A percentile compares a stretch with the other conserved stretches of the same genome.
Evolutionary conservation across 1,140 invertebrate genomes (phyloP).

Genomic region (Tribolium madens): DNA sequence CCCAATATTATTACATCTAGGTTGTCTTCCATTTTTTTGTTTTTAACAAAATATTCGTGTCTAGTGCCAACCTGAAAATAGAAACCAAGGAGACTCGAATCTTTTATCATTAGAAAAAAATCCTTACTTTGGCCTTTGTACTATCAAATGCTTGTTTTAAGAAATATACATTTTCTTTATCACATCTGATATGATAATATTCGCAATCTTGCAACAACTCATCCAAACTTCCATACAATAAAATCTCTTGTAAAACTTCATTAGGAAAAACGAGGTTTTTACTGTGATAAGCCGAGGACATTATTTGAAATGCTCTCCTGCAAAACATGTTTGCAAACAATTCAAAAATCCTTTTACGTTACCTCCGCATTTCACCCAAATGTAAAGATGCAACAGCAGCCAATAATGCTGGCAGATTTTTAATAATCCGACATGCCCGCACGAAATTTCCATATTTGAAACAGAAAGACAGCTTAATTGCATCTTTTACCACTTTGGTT

Average conservation of each 20-base stretch:
- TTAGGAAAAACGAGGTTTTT: constrained; percentile 68
- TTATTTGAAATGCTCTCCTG: constrained; percentile 68
- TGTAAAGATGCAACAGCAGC: constrained; percentile 66
- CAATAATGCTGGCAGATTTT: constrained; percentile 67
- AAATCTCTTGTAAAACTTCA: constrained; percentile 59
- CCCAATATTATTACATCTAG: not conserved
- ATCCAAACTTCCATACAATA: constrained; percentile 59
- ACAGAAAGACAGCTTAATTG: constrained; percentile 66
- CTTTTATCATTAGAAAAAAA: not conserved
- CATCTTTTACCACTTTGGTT: constrained; percentile 47
- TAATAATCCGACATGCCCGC: constrained; percentile 65
- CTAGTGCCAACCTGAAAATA: not conserved
- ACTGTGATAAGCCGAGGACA: constrained; percentile 70
- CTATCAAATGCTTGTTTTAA: constrained; percentile 46
- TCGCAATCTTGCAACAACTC: constrained; percentile 52
- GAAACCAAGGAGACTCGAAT: not conserved
- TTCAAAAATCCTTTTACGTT: constrained; percentile 29
- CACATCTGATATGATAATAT: constrained; percentile 50
- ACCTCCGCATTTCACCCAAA: constrained; percentile 68
- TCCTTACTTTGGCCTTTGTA: constrained; percentile 40
- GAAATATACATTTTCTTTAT: constrained; percentile 46
- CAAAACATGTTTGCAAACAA: constrained; percentile 54
- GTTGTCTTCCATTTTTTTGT: not conserved
- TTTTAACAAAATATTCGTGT: not conserved
- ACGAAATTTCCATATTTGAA: constrained; percentile 70